phyloP scores from a whole-genome alignment of 2,113 vertebrate genomes.

The Jacana jacana region DNA sequence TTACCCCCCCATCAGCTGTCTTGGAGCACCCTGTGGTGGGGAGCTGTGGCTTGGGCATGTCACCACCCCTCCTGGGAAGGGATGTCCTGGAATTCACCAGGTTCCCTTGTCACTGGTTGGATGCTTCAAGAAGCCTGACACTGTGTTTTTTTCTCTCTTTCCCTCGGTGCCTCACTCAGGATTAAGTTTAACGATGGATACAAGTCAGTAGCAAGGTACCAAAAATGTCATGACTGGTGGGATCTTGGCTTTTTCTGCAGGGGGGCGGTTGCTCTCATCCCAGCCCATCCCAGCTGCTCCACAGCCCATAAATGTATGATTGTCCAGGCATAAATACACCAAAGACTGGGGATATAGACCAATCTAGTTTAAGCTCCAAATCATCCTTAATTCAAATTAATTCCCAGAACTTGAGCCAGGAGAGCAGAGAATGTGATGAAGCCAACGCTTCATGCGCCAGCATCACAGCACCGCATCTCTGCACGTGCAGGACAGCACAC shows the following conservation, averaged over 20 bases:
- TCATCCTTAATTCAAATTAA: not conserved
- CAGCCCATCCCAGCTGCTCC: not conserved
- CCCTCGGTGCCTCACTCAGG: constrained; percentile 16
- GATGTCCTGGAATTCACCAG: not conserved
- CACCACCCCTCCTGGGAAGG: not conserved
- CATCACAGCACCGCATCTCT: not conserved
- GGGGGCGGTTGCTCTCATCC: not conserved
- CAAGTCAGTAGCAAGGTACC: constrained; percentile 68
- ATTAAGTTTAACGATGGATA: constrained; percentile 65
- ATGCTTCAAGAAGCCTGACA: not conserved
- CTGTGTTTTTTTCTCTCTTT: not conserved
- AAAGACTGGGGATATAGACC: not conserved
- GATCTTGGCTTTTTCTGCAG: not conserved
- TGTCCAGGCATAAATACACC: accelerated
- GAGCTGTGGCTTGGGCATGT: not conserved
- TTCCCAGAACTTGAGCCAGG: not conserved
- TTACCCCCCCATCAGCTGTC: not conserved
- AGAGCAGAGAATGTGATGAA: not conserved
- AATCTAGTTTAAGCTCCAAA: not conserved
- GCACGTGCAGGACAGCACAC: not conserved
- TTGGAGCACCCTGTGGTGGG: not conserved
- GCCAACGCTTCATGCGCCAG: not conserved
- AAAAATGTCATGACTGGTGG: not conserved
- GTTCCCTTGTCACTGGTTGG: not conserved
- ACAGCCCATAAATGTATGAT: accelerated